Base-by-base conservation (phyloP, 2,888 invertebrate species). In the Aporophyla lueneburgensis region DNA sequence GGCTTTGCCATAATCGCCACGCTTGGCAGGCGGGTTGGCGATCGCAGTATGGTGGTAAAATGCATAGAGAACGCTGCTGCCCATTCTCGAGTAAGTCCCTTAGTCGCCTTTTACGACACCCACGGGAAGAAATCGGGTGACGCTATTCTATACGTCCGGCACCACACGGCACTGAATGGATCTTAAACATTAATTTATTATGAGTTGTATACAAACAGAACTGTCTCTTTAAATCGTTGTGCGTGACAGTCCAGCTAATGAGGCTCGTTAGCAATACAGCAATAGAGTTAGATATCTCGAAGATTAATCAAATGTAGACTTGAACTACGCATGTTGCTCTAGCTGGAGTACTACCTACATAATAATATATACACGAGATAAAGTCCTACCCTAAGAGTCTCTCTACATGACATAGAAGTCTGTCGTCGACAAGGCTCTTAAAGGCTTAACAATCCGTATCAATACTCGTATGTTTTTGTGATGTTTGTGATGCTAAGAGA, bases 401-500 rank as follows among this genome's bases (percentile, higher is more conserved):
- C 49, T 75, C n/a, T 61, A 53, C 61, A 77, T 67, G 27, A 54
- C n/a, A 61, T 27, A 74, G 33, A 43, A 72, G 54, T 51, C 62
- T n/a, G 43, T 56, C 49, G n/a, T 54, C 27, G 49, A 80, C 80
- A 54, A 75, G 14, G 66, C 66, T 75, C 77, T 76, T 76, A 66
- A 66, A 69, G 81, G 85, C 86, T 86, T 86, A 82, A 77, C 62
- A 78, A 68, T 46, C 54, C 63, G 66, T 70, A 80, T 67, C 69
- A 24, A 59, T 79, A 46, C 53, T 70, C 59, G 56, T 68, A 61
- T 68, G 43, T 66, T 74, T 58, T 71, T 62, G 68, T 62, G 63
- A 27, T 74, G 33, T 40, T 81, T 54, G 40, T 40, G 53, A 46
- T 81, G 21, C 33, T 82, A 80, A 77, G 72, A 88, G 89, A 89